Evolutionary conservation across 2,113 vertebrate genomes (phyloP), one percentile per base, ranked within the genome.

Genomic region (Dipodomys spectabilis): DNA sequence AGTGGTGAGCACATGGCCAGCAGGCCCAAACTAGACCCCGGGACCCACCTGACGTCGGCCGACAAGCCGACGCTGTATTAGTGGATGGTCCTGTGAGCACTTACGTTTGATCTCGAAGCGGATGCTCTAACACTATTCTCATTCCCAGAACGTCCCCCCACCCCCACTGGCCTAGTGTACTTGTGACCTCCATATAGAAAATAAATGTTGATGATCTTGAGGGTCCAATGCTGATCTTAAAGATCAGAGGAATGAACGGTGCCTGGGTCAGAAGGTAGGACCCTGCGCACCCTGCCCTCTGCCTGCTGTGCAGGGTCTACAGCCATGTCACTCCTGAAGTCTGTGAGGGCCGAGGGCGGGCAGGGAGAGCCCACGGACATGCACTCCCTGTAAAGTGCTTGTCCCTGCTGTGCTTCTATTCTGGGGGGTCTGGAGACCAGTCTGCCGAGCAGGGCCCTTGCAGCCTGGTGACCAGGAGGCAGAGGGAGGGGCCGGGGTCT

Each of bases 341-440:
- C 53, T 16, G 53, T 16, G 53, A 13, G 15, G 53, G 15, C 11
- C 1, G 4, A 57, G 53, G 53, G 53, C 16, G 16, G 4, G 12
- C 9, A 53, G 53, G 53, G 53, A 13, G 53, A 57, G 53, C 15
- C 13, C 11, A 13, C 1, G 12, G 53, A 16, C 53, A 11, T 13
- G 53, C 2, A 16, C 53, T 57, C 53, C 15, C 13, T 18, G 53
- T 13, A 57, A 11, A 16, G 53, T 0, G 0, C 10, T 82, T 1
- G 0, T n/a, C 22, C 20, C 0, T 0, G 20, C 1, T 0, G 6
- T 4, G 9, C 15, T 28, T 30, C 20, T 4, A 35, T 30, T 30
- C 30, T 4, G 20, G 1, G 15, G 27, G 45, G 6, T 9, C 60
- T 64, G 18, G 23, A 71, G 23, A n/a, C 20, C 39, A 13, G 4